Conservation (phyloP, 2,797 vertebrate species). For the Taeniopygia guttata region DNA sequence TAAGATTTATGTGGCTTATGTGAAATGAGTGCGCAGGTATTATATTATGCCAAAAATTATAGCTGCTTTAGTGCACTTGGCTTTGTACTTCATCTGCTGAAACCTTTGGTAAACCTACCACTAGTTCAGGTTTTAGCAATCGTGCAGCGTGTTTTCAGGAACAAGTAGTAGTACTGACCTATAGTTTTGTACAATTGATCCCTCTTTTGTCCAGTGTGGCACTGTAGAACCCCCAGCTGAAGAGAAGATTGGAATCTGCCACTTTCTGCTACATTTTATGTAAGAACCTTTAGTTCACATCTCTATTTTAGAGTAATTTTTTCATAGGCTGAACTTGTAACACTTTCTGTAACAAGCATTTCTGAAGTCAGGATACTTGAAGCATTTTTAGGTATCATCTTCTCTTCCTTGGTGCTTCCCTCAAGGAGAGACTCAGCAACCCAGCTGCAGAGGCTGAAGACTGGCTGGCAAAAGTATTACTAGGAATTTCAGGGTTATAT, state of each 20-base stretch:
- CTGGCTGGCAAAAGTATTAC: neutral
- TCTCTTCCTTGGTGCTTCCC: neutral
- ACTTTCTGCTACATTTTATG: neutral
- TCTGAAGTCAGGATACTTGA: neutral
- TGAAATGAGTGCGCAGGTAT: neutral
- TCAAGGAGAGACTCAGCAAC: neutral
- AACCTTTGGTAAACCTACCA: neutral
- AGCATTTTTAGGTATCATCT: neutral
- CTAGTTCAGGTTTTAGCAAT: neutral
- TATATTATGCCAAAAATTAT: neutral
- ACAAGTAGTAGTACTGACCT: neutral
- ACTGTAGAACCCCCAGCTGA: neutral
- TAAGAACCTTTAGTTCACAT: neutral
- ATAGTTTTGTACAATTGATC: neutral
- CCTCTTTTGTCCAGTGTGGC: neutral
- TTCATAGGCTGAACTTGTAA: neutral
- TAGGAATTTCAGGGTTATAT: neutral
- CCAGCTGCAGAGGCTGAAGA: neutral
- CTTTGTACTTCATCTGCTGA: neutral
- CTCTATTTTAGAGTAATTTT: neutral
- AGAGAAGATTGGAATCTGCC: neutral
- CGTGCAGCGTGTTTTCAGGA: neutral
- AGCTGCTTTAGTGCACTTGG: neutral
- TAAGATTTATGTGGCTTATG: neutral
- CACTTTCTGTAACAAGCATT: neutral